Conservation (phyloP, 2,888 invertebrate genomes). For the Megamerina dolium region DNA sequence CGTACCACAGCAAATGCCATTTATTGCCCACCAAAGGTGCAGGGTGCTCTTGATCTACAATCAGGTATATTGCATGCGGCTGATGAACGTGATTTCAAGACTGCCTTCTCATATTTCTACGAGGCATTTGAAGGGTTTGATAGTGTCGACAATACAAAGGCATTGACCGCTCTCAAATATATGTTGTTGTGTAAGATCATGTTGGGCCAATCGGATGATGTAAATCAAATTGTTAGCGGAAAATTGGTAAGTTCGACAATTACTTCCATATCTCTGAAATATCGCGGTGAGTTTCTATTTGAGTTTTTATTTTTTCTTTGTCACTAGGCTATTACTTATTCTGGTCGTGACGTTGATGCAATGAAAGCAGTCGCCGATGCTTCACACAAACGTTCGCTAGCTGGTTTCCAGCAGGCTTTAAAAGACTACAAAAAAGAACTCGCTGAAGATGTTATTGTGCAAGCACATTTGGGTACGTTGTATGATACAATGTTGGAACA, state of each 20-base stretch:
- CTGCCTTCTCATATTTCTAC: conserved; percentile 98
- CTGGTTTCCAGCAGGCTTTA: conserved; percentile 90
- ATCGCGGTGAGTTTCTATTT: neutral
- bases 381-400: conserved; percentile 91
- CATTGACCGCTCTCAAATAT: conserved; percentile 94
- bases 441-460: conserved; percentile 93
- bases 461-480: conserved; percentile 91
- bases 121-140: conserved; percentile 99
- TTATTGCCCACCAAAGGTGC: conserved; percentile 98
- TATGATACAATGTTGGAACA: conserved; percentile 99
- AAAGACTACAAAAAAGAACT: conserved; percentile 82
- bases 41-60: conserved; percentile 93
- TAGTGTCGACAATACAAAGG: conserved; percentile 86
- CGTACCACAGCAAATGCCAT: conserved; percentile 99
- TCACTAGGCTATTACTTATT: conserved; percentile 81
- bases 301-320: neutral
- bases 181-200: conserved; percentile 99
- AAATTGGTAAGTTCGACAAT: conserved; percentile 58
- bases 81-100: conserved; percentile 99
- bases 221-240: conserved; percentile 88
- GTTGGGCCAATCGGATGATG: conserved; percentile 94
- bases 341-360: conserved; percentile 91
- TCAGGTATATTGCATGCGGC: conserved; percentile 98
- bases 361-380: conserved; percentile 97
- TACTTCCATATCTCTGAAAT: neutral